These are phyloP conservation scores for Synanthedon tipuliformis DNA, from an alignment of 2,888 invertebrate species.

Conservation along the genomic window DNA sequence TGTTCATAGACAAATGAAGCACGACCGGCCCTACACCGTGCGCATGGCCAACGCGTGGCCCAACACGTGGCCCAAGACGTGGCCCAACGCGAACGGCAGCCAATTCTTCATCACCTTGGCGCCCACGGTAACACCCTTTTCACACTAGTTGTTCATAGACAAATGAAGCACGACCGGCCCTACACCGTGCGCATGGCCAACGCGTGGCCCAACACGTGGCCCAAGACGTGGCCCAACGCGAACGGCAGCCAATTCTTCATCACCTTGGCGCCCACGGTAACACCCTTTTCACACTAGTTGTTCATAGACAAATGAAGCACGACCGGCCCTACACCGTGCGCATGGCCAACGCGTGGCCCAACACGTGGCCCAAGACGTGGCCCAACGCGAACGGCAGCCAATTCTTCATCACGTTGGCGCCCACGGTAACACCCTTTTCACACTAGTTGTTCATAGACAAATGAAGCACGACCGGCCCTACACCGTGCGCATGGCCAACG, in stretches of 20 bases:
- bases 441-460: too few relatives aligned
- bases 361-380: too few relatives aligned
- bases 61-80: too few relatives aligned
- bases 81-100: conserved; percentile 96
- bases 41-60: conserved; percentile 99
- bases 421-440: conserved; percentile 80
- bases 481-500: too few relatives aligned
- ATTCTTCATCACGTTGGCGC: conserved; percentile 97
- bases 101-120: conserved; percentile 98
- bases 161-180: conserved; percentile 81
- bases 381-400: conserved; percentile 99
- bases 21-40: conserved; percentile 96
- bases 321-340: conserved; percentile 97
- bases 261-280: conserved; percentile 92
- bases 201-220: conserved; percentile 96
- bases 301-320: conserved; percentile 36
- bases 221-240: too few relatives aligned
- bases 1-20: conserved; percentile 12
- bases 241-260: conserved; percentile 99
- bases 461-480: too few relatives aligned
- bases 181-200: conserved; percentile 99
- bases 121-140: conserved; percentile 77
- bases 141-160: conserved; percentile 12
- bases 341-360: conserved; percentile 99
- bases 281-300: conserved; percentile 9